These are phyloP conservation scores for Chaetoderma sp. DNA, from an alignment of 2,888 invertebrate genomes.

Conservation along the genomic window DNA sequence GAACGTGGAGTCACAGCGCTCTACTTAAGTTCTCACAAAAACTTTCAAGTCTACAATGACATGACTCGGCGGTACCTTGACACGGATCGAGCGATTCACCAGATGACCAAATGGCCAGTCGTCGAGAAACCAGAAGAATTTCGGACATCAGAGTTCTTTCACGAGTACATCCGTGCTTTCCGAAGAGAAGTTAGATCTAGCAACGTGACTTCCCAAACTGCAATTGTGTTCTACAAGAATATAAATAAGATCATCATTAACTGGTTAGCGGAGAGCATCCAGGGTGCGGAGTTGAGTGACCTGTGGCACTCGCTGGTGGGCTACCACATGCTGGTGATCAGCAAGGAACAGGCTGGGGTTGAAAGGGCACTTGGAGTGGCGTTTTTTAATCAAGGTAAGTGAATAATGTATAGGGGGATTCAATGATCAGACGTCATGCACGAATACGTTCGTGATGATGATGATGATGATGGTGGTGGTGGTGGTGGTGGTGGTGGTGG, in stretches of 20 bases:
- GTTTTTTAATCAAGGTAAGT: slow-evolving; percentile 48
- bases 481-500: too few species aligned
- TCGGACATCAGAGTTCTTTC: slow-evolving; percentile 18
- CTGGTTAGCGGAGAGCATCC: slow-evolving; percentile 42
- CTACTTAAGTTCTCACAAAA: slow-evolving; percentile 43
- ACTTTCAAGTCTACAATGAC: slow-evolving; percentile 12
- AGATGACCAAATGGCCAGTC: slow-evolving; percentile 28
- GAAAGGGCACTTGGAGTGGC: slow-evolving; percentile 52
- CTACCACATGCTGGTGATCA: slow-evolving; percentile 49
- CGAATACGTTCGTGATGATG: too few species aligned
- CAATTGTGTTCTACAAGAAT: slow-evolving; percentile 41
- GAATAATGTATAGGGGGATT: too few species aligned
- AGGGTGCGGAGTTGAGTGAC: slow-evolving; percentile 28
- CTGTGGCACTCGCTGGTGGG: slow-evolving; percentile 47
- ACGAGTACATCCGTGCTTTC: slow-evolving; percentile 20
- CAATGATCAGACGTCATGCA: too few species aligned
- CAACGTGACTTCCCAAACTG: slow-evolving; percentile 27
- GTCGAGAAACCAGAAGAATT: slow-evolving; percentile 16
- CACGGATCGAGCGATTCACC: slow-evolving; percentile 31
- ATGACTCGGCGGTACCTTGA: slow-evolving; percentile 20
- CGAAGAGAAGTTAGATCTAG: slow-evolving; percentile 15
- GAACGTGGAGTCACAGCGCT: slow-evolving; percentile 51
- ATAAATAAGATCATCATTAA: slow-evolving; percentile 39
- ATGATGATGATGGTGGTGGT: too few species aligned
- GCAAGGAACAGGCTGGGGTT: slow-evolving; percentile 51